Evolutionary conservation across 2,888 invertebrate genomes (phyloP), one percentile per base, ranked within the genome.

Genomic region (Argynnis bischoffii): DNA sequence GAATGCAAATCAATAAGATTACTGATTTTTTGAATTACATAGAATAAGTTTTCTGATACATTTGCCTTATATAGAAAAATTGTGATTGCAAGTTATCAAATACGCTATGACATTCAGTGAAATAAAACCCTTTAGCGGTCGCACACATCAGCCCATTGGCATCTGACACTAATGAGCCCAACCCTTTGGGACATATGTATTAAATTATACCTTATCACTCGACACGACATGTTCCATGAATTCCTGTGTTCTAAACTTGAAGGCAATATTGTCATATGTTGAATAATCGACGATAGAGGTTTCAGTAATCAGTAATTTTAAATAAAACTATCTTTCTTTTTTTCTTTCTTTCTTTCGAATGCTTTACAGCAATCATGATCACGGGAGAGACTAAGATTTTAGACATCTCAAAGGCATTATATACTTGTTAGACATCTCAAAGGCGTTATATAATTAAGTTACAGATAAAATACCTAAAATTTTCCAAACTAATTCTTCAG

Each of bases 171-270:
- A 90, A 90, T 89, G 89, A 89, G 84, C 74, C 72, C 78, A 87
- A 88, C 89, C 90, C 89, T 86, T 85, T 80, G 78, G 79, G 81
- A 83, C 89, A 89, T 84, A 88, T 88, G 86, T 82, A 82, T 80
- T 76, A 86, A 89, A 89, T 89, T 89, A 88, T 85, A 86, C 79
- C 80, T 86, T 86, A 86, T 83, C 87, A 81, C 79, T 82, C 80
- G 76, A 79, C 81, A 72, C 74, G 70, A 64, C 55, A 51, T 72
- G 54, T 67, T 67, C 63, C 35, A 26, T 41, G 51, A 63, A 67
- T 55, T 50, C 53, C 18, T 54, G 53, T 54, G 18, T 63, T 63
- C 46, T 63, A 63, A 57, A 51, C 16, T 64, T 64, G 35, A 56
- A 46, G 13, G 56, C 46, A 48, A 67, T 57, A 51, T 50, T 63